phyloP scores from a whole-genome alignment of 2,797 vertebrate species.

The Coluber constrictor region DNA sequence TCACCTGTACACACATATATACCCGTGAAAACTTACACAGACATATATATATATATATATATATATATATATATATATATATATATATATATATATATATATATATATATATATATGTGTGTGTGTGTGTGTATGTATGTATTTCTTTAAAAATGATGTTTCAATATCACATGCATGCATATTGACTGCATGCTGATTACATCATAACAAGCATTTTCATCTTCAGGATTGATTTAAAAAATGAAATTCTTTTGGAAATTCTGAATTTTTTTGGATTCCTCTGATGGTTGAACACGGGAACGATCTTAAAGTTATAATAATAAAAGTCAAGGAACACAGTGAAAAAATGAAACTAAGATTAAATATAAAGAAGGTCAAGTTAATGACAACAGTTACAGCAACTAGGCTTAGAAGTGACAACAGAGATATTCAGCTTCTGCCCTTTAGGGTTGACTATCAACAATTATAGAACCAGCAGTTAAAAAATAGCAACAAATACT shows the following conservation, averaged over 20 bases:
- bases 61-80: too few relatives aligned
- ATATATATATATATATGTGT: accelerated
- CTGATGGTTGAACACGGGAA: not conserved
- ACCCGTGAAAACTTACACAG: too few relatives aligned
- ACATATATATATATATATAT: too few relatives aligned
- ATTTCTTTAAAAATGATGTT: not conserved
- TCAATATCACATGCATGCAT: not conserved
- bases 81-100: too few relatives aligned
- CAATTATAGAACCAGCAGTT: not conserved
- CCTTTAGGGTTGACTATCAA: not conserved
- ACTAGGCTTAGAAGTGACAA: not conserved
- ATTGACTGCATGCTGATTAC: not conserved
- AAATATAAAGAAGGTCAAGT: not conserved
- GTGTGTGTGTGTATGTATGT: not conserved
- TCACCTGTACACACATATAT: too few relatives aligned
- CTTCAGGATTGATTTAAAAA: not conserved
- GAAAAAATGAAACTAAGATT: not conserved
- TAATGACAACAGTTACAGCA: not conserved
- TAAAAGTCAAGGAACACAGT: not conserved
- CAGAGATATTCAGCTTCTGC: not conserved
- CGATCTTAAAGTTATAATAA: not conserved
- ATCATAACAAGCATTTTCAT: not conserved
- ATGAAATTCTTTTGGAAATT: not conserved
- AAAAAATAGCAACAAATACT: not conserved
- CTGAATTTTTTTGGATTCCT: not conserved